phyloP scores from a whole-genome alignment of 2,113 vertebrate species.

The Geococcyx californianus region DNA sequence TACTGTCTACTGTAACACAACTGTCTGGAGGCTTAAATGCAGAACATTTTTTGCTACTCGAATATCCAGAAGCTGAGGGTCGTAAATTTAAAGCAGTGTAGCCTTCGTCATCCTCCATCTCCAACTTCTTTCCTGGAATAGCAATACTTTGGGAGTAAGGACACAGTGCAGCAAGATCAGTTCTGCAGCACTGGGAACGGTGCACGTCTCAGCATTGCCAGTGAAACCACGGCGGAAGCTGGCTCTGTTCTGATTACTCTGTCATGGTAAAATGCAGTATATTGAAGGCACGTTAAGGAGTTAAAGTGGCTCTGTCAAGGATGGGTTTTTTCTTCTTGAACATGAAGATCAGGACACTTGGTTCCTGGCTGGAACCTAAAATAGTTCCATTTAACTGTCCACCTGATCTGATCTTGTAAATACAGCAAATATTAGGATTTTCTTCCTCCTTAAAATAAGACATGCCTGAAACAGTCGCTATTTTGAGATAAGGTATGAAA shows the following conservation, averaged over 20 bases:
- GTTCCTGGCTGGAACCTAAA: background rate
- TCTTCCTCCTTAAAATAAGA: background rate
- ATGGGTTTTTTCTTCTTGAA: background rate
- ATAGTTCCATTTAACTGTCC: background rate
- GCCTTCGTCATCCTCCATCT: conserved; percentile 43
- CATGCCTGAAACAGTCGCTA: background rate
- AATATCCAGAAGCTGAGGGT: background rate
- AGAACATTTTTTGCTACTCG: background rate
- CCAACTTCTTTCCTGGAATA: background rate
- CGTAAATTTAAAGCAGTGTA: conserved; percentile 12
- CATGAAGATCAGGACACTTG: background rate
- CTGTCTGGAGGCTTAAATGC: background rate
- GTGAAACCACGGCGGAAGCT: background rate
- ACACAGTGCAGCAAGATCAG: background rate
- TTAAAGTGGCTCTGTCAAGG: background rate
- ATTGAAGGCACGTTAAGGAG: background rate
- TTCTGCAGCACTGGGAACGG: background rate
- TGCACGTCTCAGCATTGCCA: background rate
- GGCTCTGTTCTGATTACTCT: background rate
- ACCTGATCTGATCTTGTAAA: background rate
- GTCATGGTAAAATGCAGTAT: background rate
- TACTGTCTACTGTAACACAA: background rate
- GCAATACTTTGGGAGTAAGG: background rate
- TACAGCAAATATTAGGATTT: background rate
- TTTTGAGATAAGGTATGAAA: background rate